Evolutionary conservation across 2,888 invertebrate species (phyloP), one percentile per base, ranked within the genome.

Genomic region (Heliconius aoede): DNA sequence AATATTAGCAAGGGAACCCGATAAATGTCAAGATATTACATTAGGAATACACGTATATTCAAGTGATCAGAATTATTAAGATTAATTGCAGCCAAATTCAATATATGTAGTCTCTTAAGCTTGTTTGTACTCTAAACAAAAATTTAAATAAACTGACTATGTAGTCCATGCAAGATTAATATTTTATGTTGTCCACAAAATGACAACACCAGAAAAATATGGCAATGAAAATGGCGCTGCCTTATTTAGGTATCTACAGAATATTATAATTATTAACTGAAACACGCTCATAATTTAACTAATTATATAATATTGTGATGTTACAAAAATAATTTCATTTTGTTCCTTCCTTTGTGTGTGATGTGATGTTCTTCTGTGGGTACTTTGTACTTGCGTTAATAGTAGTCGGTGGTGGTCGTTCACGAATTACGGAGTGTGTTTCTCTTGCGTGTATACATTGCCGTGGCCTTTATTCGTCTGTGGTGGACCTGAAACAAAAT

Each of bases 361-460:
- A 85, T 84, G 85, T 88, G 92, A 92, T 91, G 92, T 90, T 86
- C 82, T 78, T 77, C 76, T 78, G 68, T n/a, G n/a, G n/a, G n/a
- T 75, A 81, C 84, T 91, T 91, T 91, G 90, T 93, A 91, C 89
- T 90, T 85, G 78, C 74, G 24, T 73, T 13, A 62, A 61, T 85
- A 32, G 79, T 81, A 80, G n/a, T 79, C 78, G 72, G 78, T 72
- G 72, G 73, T 85, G 85, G 84, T 83, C 85, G 84, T 85, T 86
- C 78, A 80, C 82, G 72, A 77, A 75, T 86, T 83, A 88, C 55
- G 87, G 84, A n/a, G 87, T 86, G 79, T 92, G 94, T 83, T 93
- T 93, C 80, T 94, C 93, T 86, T 94, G 93, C 68, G 94, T 94
- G 87, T 94, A 94, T 73, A 94, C 94, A 85, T 94, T 94, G 81